A percentile compares a stretch with the other conserved stretches of the same genome.
Evolutionary conservation across 2,888 invertebrate species (phyloP).

Genomic region (Eilema depressum): DNA sequence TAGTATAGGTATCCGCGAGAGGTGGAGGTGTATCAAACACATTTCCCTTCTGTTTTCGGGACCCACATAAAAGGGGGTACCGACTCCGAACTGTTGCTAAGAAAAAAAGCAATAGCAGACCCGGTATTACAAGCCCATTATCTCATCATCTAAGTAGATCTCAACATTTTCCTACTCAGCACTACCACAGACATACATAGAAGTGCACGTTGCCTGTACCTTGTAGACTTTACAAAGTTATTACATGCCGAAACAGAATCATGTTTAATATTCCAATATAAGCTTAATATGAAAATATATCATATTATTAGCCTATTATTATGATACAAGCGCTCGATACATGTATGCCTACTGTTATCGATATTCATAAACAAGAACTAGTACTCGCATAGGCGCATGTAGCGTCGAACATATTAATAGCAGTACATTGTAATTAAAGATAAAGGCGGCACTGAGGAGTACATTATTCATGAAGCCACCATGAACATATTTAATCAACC

Average conservation of each 20-base stretch:
- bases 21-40: neutral
- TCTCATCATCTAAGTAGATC: too few relatives aligned
- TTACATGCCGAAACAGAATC: neutral
- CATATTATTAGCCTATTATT: neutral
- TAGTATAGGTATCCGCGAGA: neutral
- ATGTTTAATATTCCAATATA: neutral
- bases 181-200: neutral
- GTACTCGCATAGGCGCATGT: neutral
- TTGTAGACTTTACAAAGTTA: neutral
- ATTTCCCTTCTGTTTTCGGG: neutral
- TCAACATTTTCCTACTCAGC: too few relatives aligned
- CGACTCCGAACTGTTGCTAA: too few relatives aligned
- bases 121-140: too few relatives aligned
- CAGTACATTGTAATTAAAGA: conserved; percentile 28
- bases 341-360: neutral
- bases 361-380: neutral
- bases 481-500: conserved; percentile 62
- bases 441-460: conserved; percentile 34
- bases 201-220: too few relatives aligned
- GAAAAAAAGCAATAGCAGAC: too few relatives aligned
- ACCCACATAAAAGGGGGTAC: too few relatives aligned
- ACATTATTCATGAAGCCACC: conserved; percentile 55
- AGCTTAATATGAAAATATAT: neutral
- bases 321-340: neutral
- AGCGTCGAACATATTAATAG: conserved; percentile 14